Evolutionary conservation across 2,888 invertebrate genomes (phyloP).

Genomic region (Diachrysia chrysitis): DNA sequence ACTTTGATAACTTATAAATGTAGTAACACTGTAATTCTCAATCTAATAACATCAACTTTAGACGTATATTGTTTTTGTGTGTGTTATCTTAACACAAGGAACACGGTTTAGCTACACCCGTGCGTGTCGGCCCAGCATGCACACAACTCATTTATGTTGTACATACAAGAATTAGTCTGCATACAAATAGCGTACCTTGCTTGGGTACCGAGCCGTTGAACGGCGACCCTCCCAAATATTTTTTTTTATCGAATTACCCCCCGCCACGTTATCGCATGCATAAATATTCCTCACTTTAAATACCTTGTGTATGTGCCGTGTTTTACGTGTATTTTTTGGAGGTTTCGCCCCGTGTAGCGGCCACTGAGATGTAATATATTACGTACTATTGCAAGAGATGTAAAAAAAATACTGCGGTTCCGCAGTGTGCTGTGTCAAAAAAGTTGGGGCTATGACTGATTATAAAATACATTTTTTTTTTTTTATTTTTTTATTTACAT

Average conservation of each 20-base stretch:
- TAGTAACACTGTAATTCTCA: background rate
- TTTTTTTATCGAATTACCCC: constrained; percentile 77
- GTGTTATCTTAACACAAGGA: background rate
- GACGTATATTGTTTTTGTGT: background rate
- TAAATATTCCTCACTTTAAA: constrained; percentile 73
- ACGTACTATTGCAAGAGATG: no score
- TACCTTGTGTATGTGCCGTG: constrained; percentile 82
- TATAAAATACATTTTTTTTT: no score
- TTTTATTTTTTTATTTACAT: no score
- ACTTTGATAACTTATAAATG: background rate
- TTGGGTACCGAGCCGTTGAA: constrained; percentile 62
- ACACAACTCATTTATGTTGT: constrained; percentile 71
- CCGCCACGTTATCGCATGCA: constrained; percentile 76
- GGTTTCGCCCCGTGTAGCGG: constrained; percentile 64
- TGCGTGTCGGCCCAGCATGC: constrained; percentile 67
- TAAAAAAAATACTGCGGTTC: no score
- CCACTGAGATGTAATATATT: no score
- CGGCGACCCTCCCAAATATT: constrained; percentile 81
- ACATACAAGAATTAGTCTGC: constrained; percentile 57
- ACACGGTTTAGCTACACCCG: constrained; percentile 32
- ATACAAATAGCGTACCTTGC: background rate
- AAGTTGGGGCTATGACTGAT: no score
- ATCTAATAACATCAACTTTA: background rate
- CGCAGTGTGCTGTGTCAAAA: no score
- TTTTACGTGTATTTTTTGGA: constrained; percentile 72